Evolutionary conservation across 1,140 invertebrate species (phyloP).

Genomic region (Campodea augens): DNA sequence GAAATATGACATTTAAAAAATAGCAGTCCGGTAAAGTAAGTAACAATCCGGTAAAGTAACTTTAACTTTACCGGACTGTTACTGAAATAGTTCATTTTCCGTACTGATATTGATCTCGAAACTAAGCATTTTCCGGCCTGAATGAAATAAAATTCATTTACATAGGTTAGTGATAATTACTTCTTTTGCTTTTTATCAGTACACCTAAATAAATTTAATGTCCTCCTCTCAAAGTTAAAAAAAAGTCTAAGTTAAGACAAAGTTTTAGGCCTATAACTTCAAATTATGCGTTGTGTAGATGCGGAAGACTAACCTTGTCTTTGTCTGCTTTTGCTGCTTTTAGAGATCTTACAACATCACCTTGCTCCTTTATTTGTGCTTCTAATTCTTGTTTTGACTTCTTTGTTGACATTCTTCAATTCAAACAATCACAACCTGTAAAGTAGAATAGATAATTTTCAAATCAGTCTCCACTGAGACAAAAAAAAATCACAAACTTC

Average conservation of each 20-base stretch:
- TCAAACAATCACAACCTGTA: too few relatives aligned
- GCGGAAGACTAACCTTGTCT: conserved; percentile 35
- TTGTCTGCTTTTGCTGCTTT: conserved; percentile 56
- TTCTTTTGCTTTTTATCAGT: conserved; percentile 6
- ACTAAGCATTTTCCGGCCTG: too few relatives aligned
- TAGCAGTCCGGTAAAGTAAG: too few relatives aligned
- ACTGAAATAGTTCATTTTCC: too few relatives aligned
- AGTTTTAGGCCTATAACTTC: conserved; percentile 13
- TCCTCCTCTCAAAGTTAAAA: conserved; percentile 5
- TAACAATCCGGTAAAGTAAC: too few relatives aligned
- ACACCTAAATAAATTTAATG: conserved; percentile 3
- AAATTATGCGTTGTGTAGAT: conserved; percentile 2
- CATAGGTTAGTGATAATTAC: conserved; percentile 13
- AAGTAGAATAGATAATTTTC: too few relatives aligned
- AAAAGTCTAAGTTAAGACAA: conserved; percentile 7
- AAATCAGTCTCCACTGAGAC: too few relatives aligned
- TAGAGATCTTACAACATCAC: conserved; percentile 57
- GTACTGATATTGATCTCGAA: too few relatives aligned
- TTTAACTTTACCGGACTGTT: too few relatives aligned
- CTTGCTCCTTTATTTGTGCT: conserved; percentile 55
- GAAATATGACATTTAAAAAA: too few relatives aligned
- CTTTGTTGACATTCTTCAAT: too few relatives aligned
- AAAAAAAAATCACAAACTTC: too few relatives aligned
- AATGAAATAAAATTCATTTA: conserved; percentile 6
- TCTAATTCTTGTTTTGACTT: conserved; percentile 26